Evolutionary conservation across 2,113 vertebrate species (phyloP).

Genomic region (Megaceryle torquata): DNA sequence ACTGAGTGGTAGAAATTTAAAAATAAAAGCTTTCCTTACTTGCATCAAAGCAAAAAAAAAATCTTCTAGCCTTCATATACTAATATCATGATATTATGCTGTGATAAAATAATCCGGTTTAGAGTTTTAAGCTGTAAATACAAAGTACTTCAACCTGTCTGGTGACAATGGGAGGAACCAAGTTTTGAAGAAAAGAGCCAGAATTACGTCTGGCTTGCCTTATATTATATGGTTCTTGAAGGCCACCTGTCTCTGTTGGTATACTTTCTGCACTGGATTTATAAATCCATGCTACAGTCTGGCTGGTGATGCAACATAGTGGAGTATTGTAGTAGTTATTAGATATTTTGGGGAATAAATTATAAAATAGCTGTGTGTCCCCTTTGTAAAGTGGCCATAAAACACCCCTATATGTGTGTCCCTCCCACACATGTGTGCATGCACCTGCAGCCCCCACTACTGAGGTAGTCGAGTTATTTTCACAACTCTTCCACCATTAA

Average conservation of each 20-base stretch:
- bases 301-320: not conserved
- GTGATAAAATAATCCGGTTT: slow-evolving; percentile 76
- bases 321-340: not conserved
- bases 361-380: not conserved
- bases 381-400: not conserved
- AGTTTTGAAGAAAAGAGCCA: slow-evolving; percentile 67
- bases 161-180: slow-evolving; percentile 68
- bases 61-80: slow-evolving; percentile 63
- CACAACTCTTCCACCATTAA: not conserved
- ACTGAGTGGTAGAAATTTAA: slow-evolving; percentile 74
- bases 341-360: not conserved
- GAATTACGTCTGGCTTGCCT: slow-evolving; percentile 20
- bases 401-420: not conserved
- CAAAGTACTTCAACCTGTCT: slow-evolving; percentile 77
- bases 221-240: slow-evolving; percentile 16
- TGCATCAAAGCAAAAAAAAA: slow-evolving; percentile 67
- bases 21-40: slow-evolving; percentile 79
- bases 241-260: not conserved
- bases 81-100: slow-evolving; percentile 70
- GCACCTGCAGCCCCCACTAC: rapidly evolving
- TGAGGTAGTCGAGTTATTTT: not conserved
- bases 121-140: slow-evolving; percentile 77
- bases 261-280: not conserved
- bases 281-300: not conserved
- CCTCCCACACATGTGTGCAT: not conserved